Evolutionary conservation across 2,888 invertebrate species (phyloP).

Genomic region (Ormyrus thymus): DNA sequence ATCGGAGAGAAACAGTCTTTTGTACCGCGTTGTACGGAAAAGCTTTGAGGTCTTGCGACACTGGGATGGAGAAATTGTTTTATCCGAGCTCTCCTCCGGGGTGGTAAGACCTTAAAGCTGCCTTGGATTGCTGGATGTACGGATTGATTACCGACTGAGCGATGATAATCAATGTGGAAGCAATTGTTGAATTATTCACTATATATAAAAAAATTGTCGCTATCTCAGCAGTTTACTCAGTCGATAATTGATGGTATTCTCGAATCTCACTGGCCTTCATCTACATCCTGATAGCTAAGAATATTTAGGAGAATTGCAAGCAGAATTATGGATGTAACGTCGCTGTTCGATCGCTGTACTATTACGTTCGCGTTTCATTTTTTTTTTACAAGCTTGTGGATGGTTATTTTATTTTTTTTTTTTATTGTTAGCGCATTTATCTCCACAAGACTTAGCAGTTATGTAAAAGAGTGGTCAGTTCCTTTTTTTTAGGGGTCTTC

Average conservation of each 20-base stretch:
- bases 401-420: slow-evolving; percentile 10
- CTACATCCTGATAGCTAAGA: slow-evolving; percentile 30
- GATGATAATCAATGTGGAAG: not conserved
- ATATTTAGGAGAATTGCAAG: not conserved
- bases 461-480: slow-evolving; percentile 15
- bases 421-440: slow-evolving; percentile 18
- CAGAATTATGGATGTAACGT: not conserved
- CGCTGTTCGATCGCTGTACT: slow-evolving; percentile 24
- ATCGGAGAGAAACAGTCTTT: not conserved
- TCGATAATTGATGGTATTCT: not conserved
- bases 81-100: not conserved
- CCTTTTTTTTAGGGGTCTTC: slow-evolving; percentile 46
- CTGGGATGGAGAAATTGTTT: not conserved
- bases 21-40: not conserved
- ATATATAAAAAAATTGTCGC: not conserved
- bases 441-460: slow-evolving; percentile 18
- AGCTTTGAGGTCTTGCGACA: not conserved
- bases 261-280: not conserved
- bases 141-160: not conserved
- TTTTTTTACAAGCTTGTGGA: slow-evolving; percentile 14
- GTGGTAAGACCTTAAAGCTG: not conserved
- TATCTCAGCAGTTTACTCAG: too few species aligned
- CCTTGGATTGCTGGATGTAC: not conserved
- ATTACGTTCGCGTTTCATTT: not conserved
- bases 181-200: not conserved